phyloP scores from a whole-genome alignment of 2,797 vertebrate species.

The Atherinosoma microstoma region DNA sequence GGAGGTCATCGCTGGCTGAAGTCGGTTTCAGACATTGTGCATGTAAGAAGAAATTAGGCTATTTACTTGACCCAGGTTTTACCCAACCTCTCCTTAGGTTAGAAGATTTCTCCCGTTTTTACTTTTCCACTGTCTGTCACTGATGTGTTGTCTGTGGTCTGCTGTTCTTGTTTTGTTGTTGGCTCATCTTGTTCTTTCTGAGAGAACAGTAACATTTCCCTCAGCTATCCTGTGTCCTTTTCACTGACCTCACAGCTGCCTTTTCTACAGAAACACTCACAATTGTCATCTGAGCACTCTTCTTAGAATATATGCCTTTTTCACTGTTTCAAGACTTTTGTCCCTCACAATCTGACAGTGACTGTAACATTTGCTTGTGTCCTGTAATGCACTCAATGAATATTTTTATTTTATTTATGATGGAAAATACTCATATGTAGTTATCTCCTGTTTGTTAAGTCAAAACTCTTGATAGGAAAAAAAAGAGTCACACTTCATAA shows the following conservation, averaged over 20 bases:
- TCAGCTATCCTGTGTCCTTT: constrained; percentile 24
- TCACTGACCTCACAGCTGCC: background rate
- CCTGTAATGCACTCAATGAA: background rate
- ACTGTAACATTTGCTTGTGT: background rate
- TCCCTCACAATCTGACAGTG: background rate
- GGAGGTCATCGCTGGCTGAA: background rate
- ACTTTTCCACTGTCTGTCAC: constrained; percentile 54
- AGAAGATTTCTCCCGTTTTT: constrained; percentile 34
- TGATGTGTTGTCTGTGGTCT: constrained; percentile 61
- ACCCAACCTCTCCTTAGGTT: constrained; percentile 51
- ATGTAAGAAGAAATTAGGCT: background rate
- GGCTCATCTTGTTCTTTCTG: constrained; percentile 50
- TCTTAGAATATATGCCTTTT: constrained; percentile 2
- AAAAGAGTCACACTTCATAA: too few species aligned
- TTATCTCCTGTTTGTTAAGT: background rate
- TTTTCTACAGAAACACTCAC: constrained; percentile 5
- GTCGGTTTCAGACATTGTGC: constrained; percentile 5
- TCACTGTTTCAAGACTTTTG: constrained; percentile 11
- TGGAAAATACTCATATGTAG: background rate
- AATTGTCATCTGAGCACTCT: constrained; percentile 13
- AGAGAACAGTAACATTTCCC: constrained; percentile 43
- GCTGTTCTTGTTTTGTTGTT: constrained; percentile 66
- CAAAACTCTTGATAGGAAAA: background rate
- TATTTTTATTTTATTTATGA: background rate
- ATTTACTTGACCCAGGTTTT: constrained; percentile 62